phyloP scores from a whole-genome alignment of 2,888 invertebrate genomes.

The Isoperla grammatica region DNA sequence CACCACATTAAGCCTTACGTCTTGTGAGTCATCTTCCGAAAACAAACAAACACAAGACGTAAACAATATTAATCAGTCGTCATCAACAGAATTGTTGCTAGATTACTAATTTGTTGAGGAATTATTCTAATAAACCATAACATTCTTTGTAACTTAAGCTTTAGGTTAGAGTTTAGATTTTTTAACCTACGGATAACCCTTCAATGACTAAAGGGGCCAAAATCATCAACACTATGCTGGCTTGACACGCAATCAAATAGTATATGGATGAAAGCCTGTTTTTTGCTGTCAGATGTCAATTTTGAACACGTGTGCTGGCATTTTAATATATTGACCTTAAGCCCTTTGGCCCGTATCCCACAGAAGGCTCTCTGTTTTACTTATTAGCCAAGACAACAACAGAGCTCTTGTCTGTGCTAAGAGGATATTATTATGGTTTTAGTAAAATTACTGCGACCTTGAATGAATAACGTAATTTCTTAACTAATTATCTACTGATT shows the following conservation, averaged over 20 bases:
- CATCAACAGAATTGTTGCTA: too few species aligned
- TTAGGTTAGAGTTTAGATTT: background rate
- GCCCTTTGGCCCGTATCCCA: background rate
- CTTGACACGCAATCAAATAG: background rate
- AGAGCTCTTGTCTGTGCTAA: background rate
- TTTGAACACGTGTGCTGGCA: constrained; percentile 1
- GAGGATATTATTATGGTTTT: too few species aligned
- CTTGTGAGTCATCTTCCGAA: too few species aligned
- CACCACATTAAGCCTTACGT: too few species aligned
- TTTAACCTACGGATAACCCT: constrained; percentile 16
- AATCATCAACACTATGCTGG: constrained; percentile 5
- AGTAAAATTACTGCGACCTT: too few species aligned
- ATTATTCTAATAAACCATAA: constrained; percentile 8
- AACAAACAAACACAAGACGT: too few species aligned
- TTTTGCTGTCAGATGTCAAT: constrained; percentile 1
- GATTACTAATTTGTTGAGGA: too few species aligned
- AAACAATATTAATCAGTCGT: too few species aligned
- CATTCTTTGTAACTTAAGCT: constrained; percentile 3
- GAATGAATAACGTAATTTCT: too few species aligned
- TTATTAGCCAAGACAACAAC: background rate
- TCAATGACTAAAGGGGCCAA: constrained; percentile 9
- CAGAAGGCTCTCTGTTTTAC: background rate
- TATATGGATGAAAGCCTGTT: background rate
- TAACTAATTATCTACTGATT: background rate
- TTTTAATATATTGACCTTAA: background rate